Percentiles rank a stretch among this genome's conserved stretches.
Evolutionary conservation across 2,113 vertebrate species (phyloP).

Genomic region (Oryzias celebensis): DNA sequence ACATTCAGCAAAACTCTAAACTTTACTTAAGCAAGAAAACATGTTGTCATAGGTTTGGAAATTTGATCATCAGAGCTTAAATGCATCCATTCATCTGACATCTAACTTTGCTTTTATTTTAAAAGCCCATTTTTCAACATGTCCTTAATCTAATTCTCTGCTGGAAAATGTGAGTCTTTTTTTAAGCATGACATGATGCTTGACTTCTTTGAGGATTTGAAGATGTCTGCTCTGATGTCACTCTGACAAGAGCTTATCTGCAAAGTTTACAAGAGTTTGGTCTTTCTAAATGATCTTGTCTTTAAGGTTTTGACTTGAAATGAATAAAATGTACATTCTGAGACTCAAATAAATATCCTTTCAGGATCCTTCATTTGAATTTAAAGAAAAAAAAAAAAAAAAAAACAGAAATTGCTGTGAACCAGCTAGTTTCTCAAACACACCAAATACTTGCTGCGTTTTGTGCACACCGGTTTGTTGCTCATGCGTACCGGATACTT

Average conservation of each 20-base stretch:
- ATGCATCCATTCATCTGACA: conserved; percentile 10
- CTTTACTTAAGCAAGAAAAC: conserved; percentile 19
- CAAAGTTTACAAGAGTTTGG: not conserved
- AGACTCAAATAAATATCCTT: no score
- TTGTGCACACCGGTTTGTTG: no score
- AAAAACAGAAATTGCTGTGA: no score
- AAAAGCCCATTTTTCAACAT: conserved; percentile 22
- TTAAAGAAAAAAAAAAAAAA: no score
- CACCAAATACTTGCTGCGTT: no score
- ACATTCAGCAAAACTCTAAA: conserved; percentile 12
- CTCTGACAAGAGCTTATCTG: no score
- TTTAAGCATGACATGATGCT: not conserved
- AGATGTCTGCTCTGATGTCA: conserved; percentile 17
- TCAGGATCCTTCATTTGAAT: no score
- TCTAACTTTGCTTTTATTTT: conserved; percentile 31
- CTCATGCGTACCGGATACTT: no score
- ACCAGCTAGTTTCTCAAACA: no score
- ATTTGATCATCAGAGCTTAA: conserved; percentile 36
- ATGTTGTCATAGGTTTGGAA: conserved; percentile 20
- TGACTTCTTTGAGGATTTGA: conserved; percentile 3
- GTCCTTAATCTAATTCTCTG: conserved; percentile 16
- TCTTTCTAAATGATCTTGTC: not conserved
- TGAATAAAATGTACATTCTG: no score
- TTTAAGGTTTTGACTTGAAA: not conserved
- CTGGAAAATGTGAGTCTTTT: conserved; percentile 9